Base-by-base conservation (phyloP, 1,140 invertebrate species). In the Sarcophaga bullata region DNA sequence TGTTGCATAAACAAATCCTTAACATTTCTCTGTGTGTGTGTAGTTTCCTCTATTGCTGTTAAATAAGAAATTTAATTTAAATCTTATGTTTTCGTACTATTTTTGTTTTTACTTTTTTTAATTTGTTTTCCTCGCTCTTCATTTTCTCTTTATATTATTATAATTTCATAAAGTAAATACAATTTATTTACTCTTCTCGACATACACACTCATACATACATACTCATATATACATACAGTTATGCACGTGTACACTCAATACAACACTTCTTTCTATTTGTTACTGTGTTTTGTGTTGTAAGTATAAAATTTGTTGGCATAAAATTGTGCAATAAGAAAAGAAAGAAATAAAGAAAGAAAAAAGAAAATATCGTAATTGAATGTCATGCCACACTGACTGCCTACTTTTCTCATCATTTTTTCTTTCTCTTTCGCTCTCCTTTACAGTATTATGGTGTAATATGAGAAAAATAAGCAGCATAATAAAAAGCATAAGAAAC, bases 311-410 rank as follows among this genome's bases (percentile, higher is more conserved):
- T 62, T 62, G 54, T 62, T 62, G 54, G 62, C n/a, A 68, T 68
- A 68, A 68, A 25, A 68, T 68, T 68, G 62, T 68, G n/a, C 10
- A 68, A 68, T 3, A 68, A 19, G 19, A 68, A 68, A 68, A 52
- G 13, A 9, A 10, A 52, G 9, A 52, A 52, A 52, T 1, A 9
- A 52, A 52, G 9, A 1, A 73, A 47, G 46, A 9, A 46, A 73
- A 17, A 73, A 1, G 13, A 73, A 17, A 78, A 17, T 1, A 17
- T 15, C 50, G 17, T 78, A 78, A 78, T 78, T 78, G 75, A 78
- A 78, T 78, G 75, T 78, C 75, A 78, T 78, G 75, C 75, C 75
- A 52, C 75, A 78, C 48, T 78, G 75, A 78, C 75, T 78, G 75
- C 75, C 75, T 78, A 78, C 73, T 68, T 19, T 68, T 58, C 17